Evolutionary conservation across 2,113 vertebrate genomes (phyloP).

Genomic region (Nesogale talazaci): DNA sequence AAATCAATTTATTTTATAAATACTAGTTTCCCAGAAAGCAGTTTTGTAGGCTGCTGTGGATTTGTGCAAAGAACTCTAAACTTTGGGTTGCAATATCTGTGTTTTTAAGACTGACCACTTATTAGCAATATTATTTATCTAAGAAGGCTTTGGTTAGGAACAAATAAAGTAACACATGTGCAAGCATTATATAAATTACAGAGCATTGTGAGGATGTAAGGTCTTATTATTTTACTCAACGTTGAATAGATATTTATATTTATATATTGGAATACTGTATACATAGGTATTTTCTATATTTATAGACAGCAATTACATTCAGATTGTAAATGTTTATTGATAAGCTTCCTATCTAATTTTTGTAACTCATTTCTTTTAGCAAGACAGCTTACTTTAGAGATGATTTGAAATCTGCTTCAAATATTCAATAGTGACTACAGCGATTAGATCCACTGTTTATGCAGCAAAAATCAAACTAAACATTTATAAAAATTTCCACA

Average conservation of each 20-base stretch:
- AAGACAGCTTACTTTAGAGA: conserved; percentile 80
- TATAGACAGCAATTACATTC: conserved; percentile 57
- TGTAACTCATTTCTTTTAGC: conserved; percentile 81
- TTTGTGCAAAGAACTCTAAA: conserved; percentile 21
- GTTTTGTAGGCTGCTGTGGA: conserved; percentile 14
- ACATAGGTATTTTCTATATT: conserved; percentile 62
- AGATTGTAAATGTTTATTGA: conserved; percentile 78
- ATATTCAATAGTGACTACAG: conserved; percentile 83
- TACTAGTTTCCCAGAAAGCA: conserved; percentile 36
- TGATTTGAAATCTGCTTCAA: conserved; percentile 84
- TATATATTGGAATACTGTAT: conserved; percentile 61
- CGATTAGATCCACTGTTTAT: conserved; percentile 85
- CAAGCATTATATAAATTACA: conserved; percentile 3
- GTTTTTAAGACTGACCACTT: background rate
- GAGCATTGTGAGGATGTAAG: conserved; percentile 10
- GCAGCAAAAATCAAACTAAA: conserved; percentile 88
- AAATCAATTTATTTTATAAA: conserved; percentile 52
- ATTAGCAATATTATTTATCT: conserved; percentile 31
- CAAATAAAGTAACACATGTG: conserved; percentile 51
- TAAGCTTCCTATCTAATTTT: conserved; percentile 82
- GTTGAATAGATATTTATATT: conserved; percentile 57
- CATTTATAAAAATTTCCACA: conserved; percentile 90
- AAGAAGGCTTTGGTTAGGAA: conserved; percentile 35
- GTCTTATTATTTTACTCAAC: conserved; percentile 59
- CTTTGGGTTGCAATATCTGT: conserved; percentile 35